Evolutionary conservation across 2,797 vertebrate species (phyloP).

Genomic region (Notolabrus celidotus): DNA sequence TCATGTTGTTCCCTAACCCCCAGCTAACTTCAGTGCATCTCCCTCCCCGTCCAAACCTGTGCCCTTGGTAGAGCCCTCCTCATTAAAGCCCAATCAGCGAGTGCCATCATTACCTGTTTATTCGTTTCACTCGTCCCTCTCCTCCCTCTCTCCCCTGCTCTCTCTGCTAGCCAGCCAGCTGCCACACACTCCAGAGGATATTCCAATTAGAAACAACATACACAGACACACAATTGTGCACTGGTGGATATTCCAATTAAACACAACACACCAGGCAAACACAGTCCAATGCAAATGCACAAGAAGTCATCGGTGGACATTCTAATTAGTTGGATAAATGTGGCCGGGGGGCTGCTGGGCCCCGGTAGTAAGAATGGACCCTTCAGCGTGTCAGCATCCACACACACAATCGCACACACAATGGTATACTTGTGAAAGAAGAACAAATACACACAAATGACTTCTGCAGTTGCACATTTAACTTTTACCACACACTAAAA

Average conservation of each 20-base stretch:
- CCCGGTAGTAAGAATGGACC: conserved; percentile 3
- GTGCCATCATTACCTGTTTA: conserved; percentile 77
- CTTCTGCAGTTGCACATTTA: no score
- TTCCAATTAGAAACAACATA: conserved; percentile 75
- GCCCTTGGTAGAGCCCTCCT: conserved; percentile 63
- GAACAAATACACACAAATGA: no score
- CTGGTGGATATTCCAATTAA: conserved; percentile 76
- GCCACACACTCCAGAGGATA: conserved; percentile 78
- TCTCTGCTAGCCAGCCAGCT: conserved; percentile 73
- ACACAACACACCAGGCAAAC: conserved; percentile 58
- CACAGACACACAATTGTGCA: conserved; percentile 61
- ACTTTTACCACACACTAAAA: no score
- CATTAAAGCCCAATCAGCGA: conserved; percentile 78
- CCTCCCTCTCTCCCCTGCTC: conserved; percentile 47
- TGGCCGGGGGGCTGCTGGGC: conserved; percentile 10
- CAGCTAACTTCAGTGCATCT: conserved; percentile 21
- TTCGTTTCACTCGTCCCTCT: conserved; percentile 56
- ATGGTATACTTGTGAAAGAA: no score
- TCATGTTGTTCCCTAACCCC: conserved; percentile 20
- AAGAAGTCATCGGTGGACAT: conserved; percentile 54
- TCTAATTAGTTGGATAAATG: conserved; percentile 72
- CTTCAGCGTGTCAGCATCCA: neutral
- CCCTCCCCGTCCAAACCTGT: conserved; percentile 45
- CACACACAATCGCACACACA: neutral
- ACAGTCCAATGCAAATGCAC: conserved; percentile 37